Evolutionary conservation across 2,797 vertebrate genomes (phyloP), one percentile per base, ranked within the genome.

Genomic region (Xerus rutilus): DNA sequence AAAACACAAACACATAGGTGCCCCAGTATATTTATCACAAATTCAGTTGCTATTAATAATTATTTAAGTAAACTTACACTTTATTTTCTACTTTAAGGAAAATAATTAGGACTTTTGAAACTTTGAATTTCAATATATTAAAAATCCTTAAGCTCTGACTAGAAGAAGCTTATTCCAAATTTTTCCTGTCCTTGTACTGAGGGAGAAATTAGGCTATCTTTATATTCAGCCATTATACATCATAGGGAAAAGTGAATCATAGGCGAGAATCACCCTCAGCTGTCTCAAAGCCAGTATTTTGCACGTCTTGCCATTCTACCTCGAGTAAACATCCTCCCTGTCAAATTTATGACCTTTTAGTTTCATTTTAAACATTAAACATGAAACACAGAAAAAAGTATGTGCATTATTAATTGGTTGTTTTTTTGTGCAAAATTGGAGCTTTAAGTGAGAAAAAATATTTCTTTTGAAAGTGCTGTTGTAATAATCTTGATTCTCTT

Each of bases 51-150:
- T 81, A 49, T 78, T n/a, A 35, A 65, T 87, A 93, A 89, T 79
- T 72, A 47, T 39, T 77, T 72, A 88, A 65, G n/a, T 39, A 77
- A 77, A 73, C 7, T 21, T 89, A 57, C 47, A 14, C 23, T 83
- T 78, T 92, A 23, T 54, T 82, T 86, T 89, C 67, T 86, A 69
- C 43, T 87, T 94, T 77, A 70, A 92, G 12, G 57, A 76, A 95
- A 96, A 92, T 25, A 30, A 54, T 91, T 74, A 67, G 18, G 1
- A 90, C n/a, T 25, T 73, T 70, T 72, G 28, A 52, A 92, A 91
- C 4, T 49, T 30, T 65, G 43, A 83, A 30, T 45, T 89, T 43
- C 43, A 57, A 15, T 43, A 77, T 13, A 18, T 52, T 87, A 92
- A 64, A 96, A 82, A 64, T 79, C 35, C 12, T 65, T 49, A n/a